A percentile compares a stretch with the other conserved stretches of the same genome.
phyloP scores from a whole-genome alignment of 2,888 invertebrate species.

The Stenoptilia bipunctidactyla region DNA sequence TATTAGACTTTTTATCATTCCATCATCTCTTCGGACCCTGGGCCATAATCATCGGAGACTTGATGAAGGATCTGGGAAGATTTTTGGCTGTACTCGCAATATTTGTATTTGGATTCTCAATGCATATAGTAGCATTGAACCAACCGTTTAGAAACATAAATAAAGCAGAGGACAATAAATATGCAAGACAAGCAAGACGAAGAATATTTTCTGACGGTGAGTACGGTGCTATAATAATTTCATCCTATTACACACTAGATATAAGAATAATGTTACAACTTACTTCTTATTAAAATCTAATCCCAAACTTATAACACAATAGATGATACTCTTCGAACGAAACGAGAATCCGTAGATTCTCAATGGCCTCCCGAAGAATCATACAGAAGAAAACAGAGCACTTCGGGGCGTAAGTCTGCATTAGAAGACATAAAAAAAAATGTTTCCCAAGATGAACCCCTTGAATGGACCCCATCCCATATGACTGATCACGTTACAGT shows the following conservation, averaged over 20 bases:
- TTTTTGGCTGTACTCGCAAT: constrained; percentile 97
- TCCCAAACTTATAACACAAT: constrained; percentile 12
- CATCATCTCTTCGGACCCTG: constrained; percentile 99
- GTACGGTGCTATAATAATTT: constrained; percentile 25
- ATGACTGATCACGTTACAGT: constrained; percentile 33
- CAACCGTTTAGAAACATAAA: constrained; percentile 87
- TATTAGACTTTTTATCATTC: constrained; percentile 97
- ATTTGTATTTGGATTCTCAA: constrained; percentile 98
- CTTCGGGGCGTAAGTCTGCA: constrained; percentile 74
- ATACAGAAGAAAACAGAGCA: constrained; percentile 75
- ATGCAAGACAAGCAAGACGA: constrained; percentile 65
- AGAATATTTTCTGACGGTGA: constrained; percentile 82
- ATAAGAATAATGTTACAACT: too few species aligned
- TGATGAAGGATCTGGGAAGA: constrained; percentile 93
- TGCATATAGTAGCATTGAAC: constrained; percentile 96
- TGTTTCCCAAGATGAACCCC: neutral
- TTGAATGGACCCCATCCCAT: neutral
- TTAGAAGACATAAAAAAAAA: constrained; percentile 22
- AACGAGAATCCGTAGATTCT: constrained; percentile 50
- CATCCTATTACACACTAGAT: neutral
- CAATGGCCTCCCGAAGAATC: constrained; percentile 56
- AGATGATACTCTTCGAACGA: constrained; percentile 53
- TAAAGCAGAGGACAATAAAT: constrained; percentile 72
- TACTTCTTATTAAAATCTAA: neutral
- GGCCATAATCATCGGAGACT: constrained; percentile 98